phyloP scores from a whole-genome alignment of 2,113 vertebrate species.

The Tichodroma muraria region DNA sequence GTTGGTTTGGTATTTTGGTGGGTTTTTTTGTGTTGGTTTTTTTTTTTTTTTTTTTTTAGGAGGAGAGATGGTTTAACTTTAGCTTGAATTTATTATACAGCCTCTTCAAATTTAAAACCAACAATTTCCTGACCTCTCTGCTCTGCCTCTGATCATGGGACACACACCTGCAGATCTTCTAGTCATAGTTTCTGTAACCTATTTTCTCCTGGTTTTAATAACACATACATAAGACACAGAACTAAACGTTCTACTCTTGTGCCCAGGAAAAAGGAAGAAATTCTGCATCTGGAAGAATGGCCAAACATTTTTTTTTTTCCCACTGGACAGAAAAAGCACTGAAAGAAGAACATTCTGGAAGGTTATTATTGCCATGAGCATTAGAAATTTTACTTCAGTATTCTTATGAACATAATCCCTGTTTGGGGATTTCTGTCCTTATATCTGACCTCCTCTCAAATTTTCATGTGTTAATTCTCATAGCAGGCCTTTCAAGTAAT shows the following conservation, averaged over 20 bases:
- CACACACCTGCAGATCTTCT: neutral
- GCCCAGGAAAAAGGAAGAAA: neutral
- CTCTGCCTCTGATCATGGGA: neutral
- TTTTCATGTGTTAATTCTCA: neutral
- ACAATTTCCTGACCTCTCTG: slow-evolving; percentile 18
- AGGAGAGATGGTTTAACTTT: slow-evolving; percentile 11
- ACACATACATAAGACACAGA: neutral
- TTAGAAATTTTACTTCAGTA: neutral
- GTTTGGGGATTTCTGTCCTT: neutral
- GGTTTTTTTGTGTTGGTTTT: too few relatives aligned
- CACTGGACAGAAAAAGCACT: neutral
- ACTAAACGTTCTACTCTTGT: neutral
- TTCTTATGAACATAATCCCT: neutral
- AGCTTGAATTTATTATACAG: slow-evolving; percentile 17
- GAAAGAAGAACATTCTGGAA: neutral
- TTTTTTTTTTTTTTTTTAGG: neutral
- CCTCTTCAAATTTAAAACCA: slow-evolving; percentile 17
- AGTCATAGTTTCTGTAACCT: neutral
- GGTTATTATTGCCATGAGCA: neutral
- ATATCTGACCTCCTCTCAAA: neutral
- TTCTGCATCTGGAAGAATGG: neutral
- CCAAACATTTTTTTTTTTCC: neutral
- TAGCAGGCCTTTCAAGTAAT: neutral
- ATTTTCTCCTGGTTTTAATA: neutral
- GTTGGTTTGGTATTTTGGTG: too few relatives aligned